These are phyloP conservation scores for Xiphorhynchus erythropygius DNA, from an alignment of 2,797 vertebrate species.

Conservation along the genomic window DNA sequence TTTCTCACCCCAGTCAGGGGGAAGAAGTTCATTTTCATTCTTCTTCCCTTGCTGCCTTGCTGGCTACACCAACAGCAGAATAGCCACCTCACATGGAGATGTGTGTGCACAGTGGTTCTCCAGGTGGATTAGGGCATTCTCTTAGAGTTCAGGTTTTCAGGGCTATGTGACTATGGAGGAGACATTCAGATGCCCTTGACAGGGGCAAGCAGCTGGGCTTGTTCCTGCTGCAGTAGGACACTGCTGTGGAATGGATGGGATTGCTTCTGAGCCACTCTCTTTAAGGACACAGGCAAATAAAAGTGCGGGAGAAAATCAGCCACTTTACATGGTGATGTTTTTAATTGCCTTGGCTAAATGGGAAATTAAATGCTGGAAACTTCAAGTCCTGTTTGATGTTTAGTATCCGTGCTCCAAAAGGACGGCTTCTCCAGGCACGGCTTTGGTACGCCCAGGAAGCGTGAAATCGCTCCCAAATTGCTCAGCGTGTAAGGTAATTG, in stretches of 20 bases:
- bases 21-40: not conserved
- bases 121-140: not conserved
- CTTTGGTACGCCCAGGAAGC: not conserved
- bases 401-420: not conserved
- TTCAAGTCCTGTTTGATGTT: constrained; percentile 54
- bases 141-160: not conserved
- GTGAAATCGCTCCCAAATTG: constrained; percentile 55
- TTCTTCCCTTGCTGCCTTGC: not conserved
- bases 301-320: constrained; percentile 42
- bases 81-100: not conserved
- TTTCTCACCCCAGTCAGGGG: not conserved
- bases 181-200: constrained; percentile 3
- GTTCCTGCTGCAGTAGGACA: not conserved
- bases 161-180: not conserved
- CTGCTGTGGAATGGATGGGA: not conserved
- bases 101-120: not conserved
- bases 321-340: not conserved
- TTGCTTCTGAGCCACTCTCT: not conserved
- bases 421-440: rapidly evolving
- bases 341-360: constrained; percentile 63
- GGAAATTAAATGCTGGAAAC: constrained; percentile 36
- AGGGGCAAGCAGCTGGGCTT: not conserved
- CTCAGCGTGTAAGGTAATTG: not conserved
- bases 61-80: not conserved
- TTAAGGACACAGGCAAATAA: constrained; percentile 20